Conservation (phyloP, 2,797 vertebrate species). For the Delichon dasypus region DNA sequence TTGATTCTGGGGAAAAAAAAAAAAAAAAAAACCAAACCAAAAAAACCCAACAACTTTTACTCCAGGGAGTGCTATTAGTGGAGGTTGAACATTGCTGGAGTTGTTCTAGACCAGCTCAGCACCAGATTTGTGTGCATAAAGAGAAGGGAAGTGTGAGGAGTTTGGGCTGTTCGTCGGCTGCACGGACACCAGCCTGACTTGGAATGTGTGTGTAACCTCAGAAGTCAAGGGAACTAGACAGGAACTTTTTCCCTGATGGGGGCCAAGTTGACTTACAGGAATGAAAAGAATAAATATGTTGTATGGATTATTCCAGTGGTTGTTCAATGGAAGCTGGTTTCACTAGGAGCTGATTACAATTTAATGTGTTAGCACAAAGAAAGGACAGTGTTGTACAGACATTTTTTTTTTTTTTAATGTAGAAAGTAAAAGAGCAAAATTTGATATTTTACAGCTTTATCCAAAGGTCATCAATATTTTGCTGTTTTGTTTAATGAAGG, state of each 20-base stretch:
- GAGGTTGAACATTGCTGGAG: background rate
- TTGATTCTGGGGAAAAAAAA: background rate
- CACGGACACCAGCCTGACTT: background rate
- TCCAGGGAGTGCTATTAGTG: background rate
- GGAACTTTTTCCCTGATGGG: background rate
- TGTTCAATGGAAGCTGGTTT: background rate
- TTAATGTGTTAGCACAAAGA: background rate
- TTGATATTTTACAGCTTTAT: background rate
- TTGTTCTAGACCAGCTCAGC: background rate
- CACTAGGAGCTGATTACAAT: background rate
- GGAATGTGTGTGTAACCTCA: rapidly evolving
- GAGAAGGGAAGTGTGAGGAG: background rate
- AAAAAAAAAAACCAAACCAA: no score
- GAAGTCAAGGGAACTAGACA: background rate
- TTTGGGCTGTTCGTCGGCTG: background rate
- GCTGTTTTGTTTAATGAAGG: background rate
- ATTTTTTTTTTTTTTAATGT: background rate
- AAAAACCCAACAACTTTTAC: background rate
- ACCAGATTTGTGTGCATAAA: background rate
- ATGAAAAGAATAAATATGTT: background rate
- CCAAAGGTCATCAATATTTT: background rate
- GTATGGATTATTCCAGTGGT: background rate
- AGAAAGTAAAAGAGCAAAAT: background rate
- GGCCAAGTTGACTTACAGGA: background rate
- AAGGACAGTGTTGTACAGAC: background rate